A percentile compares a stretch with the other conserved stretches of the same genome.
These are phyloP conservation scores for Caenorhabditis sp. DNA, from an alignment of 2,888 invertebrate genomes.

Conservation along the genomic window DNA sequence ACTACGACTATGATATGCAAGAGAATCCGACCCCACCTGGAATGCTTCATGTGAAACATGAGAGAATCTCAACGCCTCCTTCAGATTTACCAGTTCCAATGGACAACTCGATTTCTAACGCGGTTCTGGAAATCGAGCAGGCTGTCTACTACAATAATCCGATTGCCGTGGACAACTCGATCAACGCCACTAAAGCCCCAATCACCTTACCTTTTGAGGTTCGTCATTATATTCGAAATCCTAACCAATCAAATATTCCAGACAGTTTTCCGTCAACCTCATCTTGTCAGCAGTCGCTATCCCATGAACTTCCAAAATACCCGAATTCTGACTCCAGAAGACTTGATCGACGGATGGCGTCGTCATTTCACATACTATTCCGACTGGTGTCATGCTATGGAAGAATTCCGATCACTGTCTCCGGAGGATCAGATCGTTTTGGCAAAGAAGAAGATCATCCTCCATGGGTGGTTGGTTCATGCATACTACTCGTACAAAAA, in stretches of 20 bases:
- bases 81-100: conserved; percentile 59
- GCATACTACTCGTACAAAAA: conserved; percentile 70
- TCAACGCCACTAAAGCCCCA: conserved; percentile 60
- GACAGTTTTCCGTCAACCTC: conserved; percentile 70
- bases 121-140: conserved; percentile 45
- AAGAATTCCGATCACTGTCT: conserved; percentile 63
- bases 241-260: no score
- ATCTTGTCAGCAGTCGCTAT: conserved; percentile 70
- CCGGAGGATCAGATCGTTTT: conserved; percentile 68
- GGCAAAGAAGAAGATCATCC: conserved; percentile 66
- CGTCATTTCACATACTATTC: conserved; percentile 71
- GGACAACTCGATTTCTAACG: conserved; percentile 29
- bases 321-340: conserved; percentile 63
- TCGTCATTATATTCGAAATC: no score
- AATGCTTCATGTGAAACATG: conserved; percentile 27
- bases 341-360: conserved; percentile 74
- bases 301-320: conserved; percentile 70
- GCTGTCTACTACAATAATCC: conserved; percentile 68
- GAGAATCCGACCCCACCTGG: conserved; percentile 43
- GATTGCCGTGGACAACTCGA: conserved; percentile 66
- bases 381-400: conserved; percentile 72
- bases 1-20: conserved; percentile 52
- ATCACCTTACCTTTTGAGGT: conserved; percentile 70
- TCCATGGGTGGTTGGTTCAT: conserved; percentile 73
- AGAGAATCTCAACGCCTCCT: conserved; percentile 59